Evolutionary conservation across 2,113 vertebrate genomes (phyloP).

Genomic region (Oriolus oriolus): DNA sequence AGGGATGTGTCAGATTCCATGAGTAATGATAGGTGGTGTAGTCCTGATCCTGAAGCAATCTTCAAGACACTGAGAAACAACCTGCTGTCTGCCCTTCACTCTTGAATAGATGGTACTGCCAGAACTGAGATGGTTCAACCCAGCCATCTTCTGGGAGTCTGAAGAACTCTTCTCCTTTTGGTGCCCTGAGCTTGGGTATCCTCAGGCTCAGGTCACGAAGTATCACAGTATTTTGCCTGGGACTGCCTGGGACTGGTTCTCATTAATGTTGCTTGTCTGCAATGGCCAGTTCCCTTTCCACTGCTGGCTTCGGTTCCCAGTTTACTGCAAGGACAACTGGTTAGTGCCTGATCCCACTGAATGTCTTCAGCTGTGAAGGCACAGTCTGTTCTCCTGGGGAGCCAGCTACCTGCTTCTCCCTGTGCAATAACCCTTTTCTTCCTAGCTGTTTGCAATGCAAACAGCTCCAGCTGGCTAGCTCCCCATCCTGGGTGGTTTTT

Average conservation of each 20-base stretch:
- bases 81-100: not conserved
- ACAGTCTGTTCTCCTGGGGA: not conserved
- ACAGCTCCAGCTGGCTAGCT: not conserved
- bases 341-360: not conserved
- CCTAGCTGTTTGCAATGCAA: not conserved
- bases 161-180: not conserved
- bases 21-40: not conserved
- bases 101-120: not conserved
- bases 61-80: not conserved
- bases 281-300: not conserved
- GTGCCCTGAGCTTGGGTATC: not conserved
- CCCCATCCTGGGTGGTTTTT: not conserved
- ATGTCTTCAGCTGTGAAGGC: not conserved
- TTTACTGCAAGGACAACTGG: not conserved
- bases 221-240: not conserved
- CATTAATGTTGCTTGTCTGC: not conserved
- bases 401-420: not conserved
- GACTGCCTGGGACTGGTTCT: not conserved
- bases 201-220: not conserved
- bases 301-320: not conserved
- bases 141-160: not conserved
- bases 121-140: not conserved
- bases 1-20: not conserved
- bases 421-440: not conserved
- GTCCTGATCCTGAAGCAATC: not conserved